Base-by-base conservation (phyloP, 2,113 vertebrate genomes). In the Loxodonta africana region DNA sequence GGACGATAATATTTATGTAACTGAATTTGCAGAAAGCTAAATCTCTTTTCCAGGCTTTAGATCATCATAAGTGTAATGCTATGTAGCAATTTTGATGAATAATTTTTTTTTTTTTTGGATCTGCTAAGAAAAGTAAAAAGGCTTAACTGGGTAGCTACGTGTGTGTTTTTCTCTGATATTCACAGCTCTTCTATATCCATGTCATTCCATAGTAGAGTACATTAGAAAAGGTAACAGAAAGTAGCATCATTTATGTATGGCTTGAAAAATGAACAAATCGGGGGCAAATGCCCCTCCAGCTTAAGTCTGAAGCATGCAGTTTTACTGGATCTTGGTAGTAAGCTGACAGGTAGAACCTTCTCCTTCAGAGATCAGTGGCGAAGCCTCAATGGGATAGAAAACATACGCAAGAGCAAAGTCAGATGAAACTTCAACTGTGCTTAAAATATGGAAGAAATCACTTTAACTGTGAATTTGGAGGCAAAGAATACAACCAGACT, bases 301-400 rank as follows among this genome's bases (percentile, higher is more conserved):
- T 94, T 65, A 94, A 33, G 11, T 97, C 51, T 96, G 53, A 97
- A 97, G 26, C 93, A 12, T 81, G 95, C 41, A 83, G 12, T 97
- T 98, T 88, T 91, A 8, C 46, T 91, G 82, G 17, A 5, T 80
- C 9, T 85, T 33, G 94, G 83, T 95, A 44, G 63, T 2, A 97
- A 96, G 14, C 4, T 96, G 92, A 87, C 15, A 95, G 41, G 44
- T 65, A 90, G 41, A 97, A 95, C 62, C 90, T 18, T 0, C 12
- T 77, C 41, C 17, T 33, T 96, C 30, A 74, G 62, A 89, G 53
- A 84, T 33, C 23, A n/a, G 9, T 91, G 60, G 62, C 8, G 92
- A 57, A 77, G 82, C 77, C 95, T 78, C 15, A 96, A 33, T n/a
- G 95, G 83, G n/a, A 90, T 41, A 18, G 44, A 63, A 85, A 97